A percentile compares a stretch with the other conserved stretches of the same genome.
Conservation (phyloP, 2,797 vertebrate species). For the Xiphorhynchus erythropygius region DNA sequence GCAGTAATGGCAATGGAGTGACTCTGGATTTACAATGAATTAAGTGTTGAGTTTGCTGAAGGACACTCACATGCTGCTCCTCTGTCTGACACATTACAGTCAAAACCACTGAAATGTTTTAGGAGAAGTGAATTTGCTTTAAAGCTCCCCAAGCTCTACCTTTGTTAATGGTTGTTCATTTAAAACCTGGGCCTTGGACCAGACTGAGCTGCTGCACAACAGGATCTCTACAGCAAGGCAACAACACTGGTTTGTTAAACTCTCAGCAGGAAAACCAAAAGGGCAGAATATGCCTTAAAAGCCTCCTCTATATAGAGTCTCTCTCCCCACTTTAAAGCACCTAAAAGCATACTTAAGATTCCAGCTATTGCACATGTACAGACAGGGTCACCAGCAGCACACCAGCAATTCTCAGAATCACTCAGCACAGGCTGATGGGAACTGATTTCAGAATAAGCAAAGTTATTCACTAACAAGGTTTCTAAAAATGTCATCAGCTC, state of each 20-base stretch:
- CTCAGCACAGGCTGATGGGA: not conserved
- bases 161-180: not conserved
- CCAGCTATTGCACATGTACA: not conserved
- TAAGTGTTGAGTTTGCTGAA: not conserved
- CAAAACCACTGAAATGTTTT: not conserved
- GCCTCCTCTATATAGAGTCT: not conserved
- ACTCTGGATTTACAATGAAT: not conserved
- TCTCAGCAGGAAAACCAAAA: not conserved
- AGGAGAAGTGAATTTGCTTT: not conserved
- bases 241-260: not conserved
- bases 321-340: not conserved
- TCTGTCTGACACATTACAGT: not conserved
- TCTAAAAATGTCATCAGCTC: not conserved
- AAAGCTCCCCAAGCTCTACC: not conserved
- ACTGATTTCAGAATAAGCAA: not conserved
- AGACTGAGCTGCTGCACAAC: not conserved
- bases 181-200: not conserved
- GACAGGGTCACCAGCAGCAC: not conserved
- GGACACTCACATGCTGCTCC: not conserved
- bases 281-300: not conserved
- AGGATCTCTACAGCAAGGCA: not conserved
- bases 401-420: not conserved
- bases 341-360: constrained; percentile 4
- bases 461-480: not conserved
- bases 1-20: not conserved